Base-by-base conservation (phyloP, 2,888 invertebrate genomes). In the Lingula anatina region DNA sequence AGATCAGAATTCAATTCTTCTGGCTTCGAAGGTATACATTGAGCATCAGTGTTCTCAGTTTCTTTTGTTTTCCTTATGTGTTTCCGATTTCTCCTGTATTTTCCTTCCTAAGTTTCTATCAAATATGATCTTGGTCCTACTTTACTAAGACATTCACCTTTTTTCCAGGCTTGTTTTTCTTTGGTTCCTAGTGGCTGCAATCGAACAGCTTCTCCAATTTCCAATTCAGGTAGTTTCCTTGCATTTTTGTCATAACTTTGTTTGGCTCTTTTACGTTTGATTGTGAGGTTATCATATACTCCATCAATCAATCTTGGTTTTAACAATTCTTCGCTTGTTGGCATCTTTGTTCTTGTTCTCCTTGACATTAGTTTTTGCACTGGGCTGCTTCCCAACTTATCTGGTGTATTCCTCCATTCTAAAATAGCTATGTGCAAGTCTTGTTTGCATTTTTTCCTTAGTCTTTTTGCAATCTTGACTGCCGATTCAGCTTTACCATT, bases 401-500 rank as follows among this genome's bases (percentile, higher is more conserved):
- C 43, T 35, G 47, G 50, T 1, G 50, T 53, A 26, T 53, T 50
- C 12, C 53, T 23, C 26, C 27, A 35, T 20, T 48, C 41, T n/a
- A 51, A 12, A 7, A 46, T 21, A 25, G 50, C 45, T 12, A 21
- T 3, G 12, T n/a, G n/a, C n/a, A n/a, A n/a, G n/a, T 50, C 46
- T 2, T 24, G 7, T 12, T 28, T 25, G 27, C 25, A 31, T 44
- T 50, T 47, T 44, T 27, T 47, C 50, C 24, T 20, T 3, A 42
- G 25, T 3, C 37, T 21, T 20, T 46, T 50, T 5, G 39, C 35
- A 3, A 37, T 50, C 27, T 50, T 50, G 2, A 50, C 41, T 3
- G 50, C 50, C 7, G 46, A 45, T 35, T 50, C 50, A 2, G 35
- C 46, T 21, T 43, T 46, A 5, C 50, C 50, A 38, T 50, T 50